Evolutionary conservation across 2,888 invertebrate genomes (phyloP).

Genomic region (Drosophila borborema): DNA sequence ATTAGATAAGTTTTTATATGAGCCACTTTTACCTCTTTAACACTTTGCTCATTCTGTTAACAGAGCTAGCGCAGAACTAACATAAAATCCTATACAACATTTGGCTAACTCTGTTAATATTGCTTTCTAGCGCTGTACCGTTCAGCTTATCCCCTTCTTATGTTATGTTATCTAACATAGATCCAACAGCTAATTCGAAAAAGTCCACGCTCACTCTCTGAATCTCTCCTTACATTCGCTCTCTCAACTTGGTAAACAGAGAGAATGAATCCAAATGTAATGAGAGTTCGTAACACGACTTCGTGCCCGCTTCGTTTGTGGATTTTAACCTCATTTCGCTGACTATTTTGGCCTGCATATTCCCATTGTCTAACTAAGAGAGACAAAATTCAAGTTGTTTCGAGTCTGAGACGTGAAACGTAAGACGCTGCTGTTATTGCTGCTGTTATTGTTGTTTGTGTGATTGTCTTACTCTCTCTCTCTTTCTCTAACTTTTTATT

Average conservation of each 20-base stretch:
- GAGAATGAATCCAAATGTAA: not conserved
- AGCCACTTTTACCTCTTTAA: not conserved
- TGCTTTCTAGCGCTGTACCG: too few relatives aligned
- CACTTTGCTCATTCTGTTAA: not conserved
- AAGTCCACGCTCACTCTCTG: not conserved
- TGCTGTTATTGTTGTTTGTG: slow-evolving; percentile 1
- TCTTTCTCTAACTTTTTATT: slow-evolving; percentile 8
- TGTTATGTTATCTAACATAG: slow-evolving; percentile 15
- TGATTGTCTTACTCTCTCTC: slow-evolving; percentile 13
- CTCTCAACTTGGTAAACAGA: not conserved
- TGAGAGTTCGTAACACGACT: not conserved
- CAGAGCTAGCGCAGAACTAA: too few relatives aligned
- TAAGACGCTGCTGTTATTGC: not conserved
- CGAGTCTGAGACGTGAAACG: not conserved
- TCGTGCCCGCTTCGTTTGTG: slow-evolving; percentile 43
- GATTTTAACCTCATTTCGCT: slow-evolving; percentile 68
- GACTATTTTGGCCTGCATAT: slow-evolving; percentile 32
- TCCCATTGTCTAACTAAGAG: slow-evolving; percentile 42
- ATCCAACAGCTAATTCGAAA: slow-evolving; percentile 22
- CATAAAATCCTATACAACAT: not conserved
- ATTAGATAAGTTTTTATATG: too few relatives aligned
- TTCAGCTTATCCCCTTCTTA: not conserved
- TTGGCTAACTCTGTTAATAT: not conserved
- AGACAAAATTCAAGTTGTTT: not conserved
- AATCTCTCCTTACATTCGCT: not conserved